Evolutionary conservation across 2,888 invertebrate species (phyloP).

Genomic region (Octonoba sinensis): DNA sequence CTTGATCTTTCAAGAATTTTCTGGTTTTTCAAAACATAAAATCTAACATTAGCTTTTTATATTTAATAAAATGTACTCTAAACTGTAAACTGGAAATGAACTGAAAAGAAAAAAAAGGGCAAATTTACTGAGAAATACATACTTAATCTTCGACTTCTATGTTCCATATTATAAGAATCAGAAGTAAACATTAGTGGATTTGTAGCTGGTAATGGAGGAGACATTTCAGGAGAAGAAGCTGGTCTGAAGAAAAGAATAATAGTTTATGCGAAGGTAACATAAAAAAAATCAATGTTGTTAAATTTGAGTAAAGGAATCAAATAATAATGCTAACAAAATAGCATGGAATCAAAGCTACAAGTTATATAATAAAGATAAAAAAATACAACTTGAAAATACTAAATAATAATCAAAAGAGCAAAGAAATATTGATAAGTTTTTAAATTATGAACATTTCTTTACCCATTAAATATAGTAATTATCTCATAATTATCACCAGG

Average conservation of each 20-base stretch:
- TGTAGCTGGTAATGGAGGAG: conserved; percentile 70
- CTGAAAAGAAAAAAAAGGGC: too few species aligned
- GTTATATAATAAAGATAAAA: neutral
- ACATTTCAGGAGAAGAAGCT: conserved; percentile 69
- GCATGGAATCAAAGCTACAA: too few species aligned
- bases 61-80: too few species aligned
- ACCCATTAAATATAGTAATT: too few species aligned
- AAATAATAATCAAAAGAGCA: neutral
- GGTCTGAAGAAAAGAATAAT: conserved; percentile 65
- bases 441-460: neutral
- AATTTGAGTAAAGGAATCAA: neutral
- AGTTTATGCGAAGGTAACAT: too few species aligned
- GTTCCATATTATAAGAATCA: conserved; percentile 63
- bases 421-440: neutral
- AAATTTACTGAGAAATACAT: neutral
- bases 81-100: too few species aligned
- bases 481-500: too few species aligned
- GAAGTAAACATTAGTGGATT: conserved; percentile 70
- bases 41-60: too few species aligned
- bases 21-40: too few species aligned
- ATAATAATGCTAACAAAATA: neutral
- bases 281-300: neutral
- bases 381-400: neutral
- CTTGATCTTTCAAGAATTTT: too few species aligned
- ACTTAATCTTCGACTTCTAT: conserved; percentile 55